These are phyloP conservation scores for Micrastur ruficollis DNA, from an alignment of 2,797 vertebrate species.

Conservation along the genomic window DNA sequence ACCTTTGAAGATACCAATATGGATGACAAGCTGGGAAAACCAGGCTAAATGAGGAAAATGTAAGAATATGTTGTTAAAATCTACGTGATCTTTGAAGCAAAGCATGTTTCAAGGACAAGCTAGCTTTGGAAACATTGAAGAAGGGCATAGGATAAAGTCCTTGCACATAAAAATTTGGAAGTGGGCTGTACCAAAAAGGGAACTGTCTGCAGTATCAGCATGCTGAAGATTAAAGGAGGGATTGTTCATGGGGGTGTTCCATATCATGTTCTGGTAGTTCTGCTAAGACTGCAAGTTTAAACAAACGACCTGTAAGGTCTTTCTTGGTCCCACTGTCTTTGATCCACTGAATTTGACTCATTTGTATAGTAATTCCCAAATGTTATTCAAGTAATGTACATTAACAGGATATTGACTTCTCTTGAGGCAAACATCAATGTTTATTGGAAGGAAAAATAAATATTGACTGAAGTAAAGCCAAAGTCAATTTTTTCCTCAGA, in stretches of 20 bases:
- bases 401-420: slow-evolving; percentile 63
- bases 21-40: neutral
- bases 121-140: neutral
- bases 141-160: neutral
- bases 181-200: neutral
- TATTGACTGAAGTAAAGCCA: slow-evolving; percentile 47
- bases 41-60: neutral
- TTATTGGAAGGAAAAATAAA: slow-evolving; percentile 58
- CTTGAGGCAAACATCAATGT: slow-evolving; percentile 53
- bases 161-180: neutral
- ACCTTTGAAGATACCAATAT: neutral
- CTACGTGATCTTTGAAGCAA: neutral
- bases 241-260: neutral
- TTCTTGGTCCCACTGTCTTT: neutral
- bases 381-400: slow-evolving; percentile 41
- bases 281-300: slow-evolving; percentile 5
- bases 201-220: neutral
- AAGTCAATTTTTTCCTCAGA: slow-evolving; percentile 45
- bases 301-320: neutral
- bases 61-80: neutral
- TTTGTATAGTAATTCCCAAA: slow-evolving; percentile 59
- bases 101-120: neutral
- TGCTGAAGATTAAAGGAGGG: neutral
- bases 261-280: neutral
- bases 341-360: slow-evolving; percentile 31